Percentiles rank a stretch among this genome's conserved stretches.
phyloP scores from a whole-genome alignment of 2,797 vertebrate genomes.

The Enteromius treurensis region DNA sequence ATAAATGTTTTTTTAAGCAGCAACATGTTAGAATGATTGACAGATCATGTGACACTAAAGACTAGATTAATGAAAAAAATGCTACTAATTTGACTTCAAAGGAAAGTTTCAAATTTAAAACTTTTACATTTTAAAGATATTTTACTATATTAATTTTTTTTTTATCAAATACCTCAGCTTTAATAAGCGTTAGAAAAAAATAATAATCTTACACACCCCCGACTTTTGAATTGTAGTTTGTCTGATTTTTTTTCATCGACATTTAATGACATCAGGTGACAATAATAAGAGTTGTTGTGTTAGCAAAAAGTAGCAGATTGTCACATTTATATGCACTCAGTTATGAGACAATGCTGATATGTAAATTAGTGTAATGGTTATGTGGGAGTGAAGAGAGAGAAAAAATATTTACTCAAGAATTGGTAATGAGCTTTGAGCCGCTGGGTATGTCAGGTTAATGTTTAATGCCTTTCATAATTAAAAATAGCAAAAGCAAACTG shows the following conservation, averaged over 20 bases:
- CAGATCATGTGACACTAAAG: neutral
- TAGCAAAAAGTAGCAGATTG: neutral
- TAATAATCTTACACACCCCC: neutral
- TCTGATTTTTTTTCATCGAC: neutral
- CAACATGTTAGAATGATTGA: neutral
- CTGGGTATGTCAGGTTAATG: slow-evolving; percentile 50
- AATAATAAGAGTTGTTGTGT: neutral
- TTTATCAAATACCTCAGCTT: neutral
- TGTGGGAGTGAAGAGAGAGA: slow-evolving; percentile 50
- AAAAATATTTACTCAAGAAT: slow-evolving; percentile 40
- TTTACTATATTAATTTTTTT: neutral
- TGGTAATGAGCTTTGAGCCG: slow-evolving; percentile 45
- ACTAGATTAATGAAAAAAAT: neutral
- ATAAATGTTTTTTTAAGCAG: neutral
- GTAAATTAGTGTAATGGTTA: slow-evolving; percentile 47
- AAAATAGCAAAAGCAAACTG: slow-evolving; percentile 18
- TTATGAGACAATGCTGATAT: slow-evolving; percentile 44
- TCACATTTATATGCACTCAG: slow-evolving; percentile 12
- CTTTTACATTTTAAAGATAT: neutral
- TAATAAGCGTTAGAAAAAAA: neutral
- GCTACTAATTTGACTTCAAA: neutral
- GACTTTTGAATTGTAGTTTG: neutral
- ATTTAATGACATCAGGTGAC: slow-evolving; percentile 1
- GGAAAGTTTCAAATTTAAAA: too few relatives aligned
- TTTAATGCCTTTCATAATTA: slow-evolving; percentile 43